Evolutionary conservation across 92 coral and sea anemone genomes (phyloP).

Genomic region (Epizoanthus scotinus): DNA sequence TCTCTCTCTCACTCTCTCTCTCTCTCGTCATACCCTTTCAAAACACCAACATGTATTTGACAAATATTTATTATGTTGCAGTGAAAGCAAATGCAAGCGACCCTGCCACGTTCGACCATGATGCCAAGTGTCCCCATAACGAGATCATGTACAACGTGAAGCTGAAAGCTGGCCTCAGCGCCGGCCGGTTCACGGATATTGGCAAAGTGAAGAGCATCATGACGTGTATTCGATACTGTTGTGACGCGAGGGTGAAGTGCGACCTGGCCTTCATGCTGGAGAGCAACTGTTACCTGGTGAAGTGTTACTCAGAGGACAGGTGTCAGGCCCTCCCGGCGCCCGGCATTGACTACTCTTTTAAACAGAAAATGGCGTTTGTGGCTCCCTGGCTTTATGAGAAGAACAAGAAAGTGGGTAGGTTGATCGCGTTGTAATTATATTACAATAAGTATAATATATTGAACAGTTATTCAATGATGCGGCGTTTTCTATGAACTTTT

Average conservation of each 20-base stretch:
- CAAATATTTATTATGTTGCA: slow-evolving; percentile 16
- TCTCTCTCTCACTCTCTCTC: too few relatives aligned
- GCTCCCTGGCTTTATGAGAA: slow-evolving; percentile 97
- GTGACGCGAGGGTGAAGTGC: slow-evolving; percentile 87
- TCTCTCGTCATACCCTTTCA: too few relatives aligned
- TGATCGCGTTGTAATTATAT: not conserved
- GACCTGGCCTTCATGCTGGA: slow-evolving; percentile 94
- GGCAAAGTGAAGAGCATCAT: slow-evolving; percentile 75
- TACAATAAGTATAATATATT: too few relatives aligned
- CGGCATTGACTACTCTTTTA: slow-evolving; percentile 73
- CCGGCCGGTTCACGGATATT: slow-evolving; percentile 96
- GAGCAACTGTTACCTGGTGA: slow-evolving; percentile 93
- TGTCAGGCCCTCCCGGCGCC: slow-evolving; percentile 98
- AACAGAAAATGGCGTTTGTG: slow-evolving; percentile 98
- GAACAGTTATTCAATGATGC: too few relatives aligned
- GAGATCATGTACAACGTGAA: slow-evolving; percentile 98
- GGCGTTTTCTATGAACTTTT: too few relatives aligned
- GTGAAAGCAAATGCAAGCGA: slow-evolving; percentile 75
- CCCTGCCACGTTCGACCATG: slow-evolving; percentile 76
- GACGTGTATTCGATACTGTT: slow-evolving; percentile 84
- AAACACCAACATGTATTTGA: too few relatives aligned
- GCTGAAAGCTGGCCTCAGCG: slow-evolving; percentile 88
- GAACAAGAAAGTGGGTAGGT: slow-evolving; percentile 91
- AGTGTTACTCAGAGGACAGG: slow-evolving; percentile 94
- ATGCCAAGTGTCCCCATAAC: slow-evolving; percentile 97